Evolutionary conservation across 2,888 invertebrate genomes (phyloP).

Genomic region (Polyploca ridens): DNA sequence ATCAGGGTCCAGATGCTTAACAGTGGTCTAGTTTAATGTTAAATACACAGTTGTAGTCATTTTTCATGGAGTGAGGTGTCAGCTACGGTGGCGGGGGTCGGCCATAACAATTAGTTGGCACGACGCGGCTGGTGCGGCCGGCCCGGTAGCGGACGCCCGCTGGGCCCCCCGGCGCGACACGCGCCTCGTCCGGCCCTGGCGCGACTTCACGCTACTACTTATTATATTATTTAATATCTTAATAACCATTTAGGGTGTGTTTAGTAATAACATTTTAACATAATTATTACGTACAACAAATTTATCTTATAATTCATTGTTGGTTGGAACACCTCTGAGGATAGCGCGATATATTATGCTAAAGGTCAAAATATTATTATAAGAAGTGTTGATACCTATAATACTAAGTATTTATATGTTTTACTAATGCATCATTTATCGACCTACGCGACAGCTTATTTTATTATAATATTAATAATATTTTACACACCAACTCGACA

Average conservation of each 20-base stretch:
- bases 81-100: slow-evolving; percentile 46
- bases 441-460: no score
- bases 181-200: slow-evolving; percentile 51
- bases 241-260: slow-evolving; percentile 76
- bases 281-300: slow-evolving; percentile 58
- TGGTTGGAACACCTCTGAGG: neutral
- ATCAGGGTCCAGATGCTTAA: neutral
- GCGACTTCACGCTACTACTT: slow-evolving; percentile 27
- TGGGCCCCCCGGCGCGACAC: slow-evolving; percentile 68
- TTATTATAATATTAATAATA: no score
- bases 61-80: slow-evolving; percentile 56
- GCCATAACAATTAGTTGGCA: slow-evolving; percentile 64
- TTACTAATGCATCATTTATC: neutral
- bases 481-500: no score
- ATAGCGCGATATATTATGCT: neutral
- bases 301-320: neutral
- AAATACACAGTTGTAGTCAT: slow-evolving; percentile 33
- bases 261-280: slow-evolving; percentile 63
- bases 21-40: slow-evolving; percentile 10
- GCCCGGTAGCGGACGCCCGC: slow-evolving; percentile 76
- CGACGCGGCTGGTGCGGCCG: slow-evolving; percentile 28
- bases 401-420: no score
- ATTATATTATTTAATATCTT: slow-evolving; percentile 78
- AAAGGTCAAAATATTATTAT: neutral
- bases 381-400: neutral